Conservation (phyloP, 2,888 invertebrate species). For the Caenorhabditis sp. region DNA sequence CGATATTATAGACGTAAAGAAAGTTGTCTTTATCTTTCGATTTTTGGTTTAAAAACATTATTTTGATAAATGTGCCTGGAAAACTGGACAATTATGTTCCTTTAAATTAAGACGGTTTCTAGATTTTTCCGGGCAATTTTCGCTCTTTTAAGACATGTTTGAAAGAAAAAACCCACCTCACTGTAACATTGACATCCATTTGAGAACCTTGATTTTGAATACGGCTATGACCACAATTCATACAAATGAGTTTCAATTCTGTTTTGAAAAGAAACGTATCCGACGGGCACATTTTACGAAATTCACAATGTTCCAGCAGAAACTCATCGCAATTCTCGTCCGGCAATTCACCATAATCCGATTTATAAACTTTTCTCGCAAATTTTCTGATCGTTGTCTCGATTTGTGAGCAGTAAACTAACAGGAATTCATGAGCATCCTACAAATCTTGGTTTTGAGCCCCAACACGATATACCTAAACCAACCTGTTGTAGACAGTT, state of each 20-base stretch:
- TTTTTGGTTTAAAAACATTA: too few species aligned
- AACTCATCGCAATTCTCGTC: background rate
- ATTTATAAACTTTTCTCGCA: background rate
- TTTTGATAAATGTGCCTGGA: too few species aligned
- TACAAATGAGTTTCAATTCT: background rate
- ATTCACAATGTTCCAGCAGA: background rate
- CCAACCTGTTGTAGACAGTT: slow-evolving; percentile 4
- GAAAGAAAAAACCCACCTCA: background rate
- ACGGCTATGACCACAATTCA: background rate
- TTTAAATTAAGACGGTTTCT: too few species aligned
- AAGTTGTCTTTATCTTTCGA: too few species aligned
- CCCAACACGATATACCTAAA: too few species aligned
- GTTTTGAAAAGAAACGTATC: background rate
- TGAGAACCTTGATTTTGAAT: background rate
- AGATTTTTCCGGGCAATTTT: too few species aligned
- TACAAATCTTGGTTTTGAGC: too few species aligned
- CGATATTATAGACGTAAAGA: too few species aligned
- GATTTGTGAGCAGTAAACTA: background rate
- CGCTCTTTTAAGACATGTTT: background rate
- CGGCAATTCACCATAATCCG: background rate
- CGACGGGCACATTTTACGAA: background rate
- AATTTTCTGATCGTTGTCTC: background rate
- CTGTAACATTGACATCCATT: background rate
- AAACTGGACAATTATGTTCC: too few species aligned
- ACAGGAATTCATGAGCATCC: slow-evolving; percentile 14